phyloP scores from a whole-genome alignment of 1,140 invertebrate genomes.

The Nebria ingens region DNA sequence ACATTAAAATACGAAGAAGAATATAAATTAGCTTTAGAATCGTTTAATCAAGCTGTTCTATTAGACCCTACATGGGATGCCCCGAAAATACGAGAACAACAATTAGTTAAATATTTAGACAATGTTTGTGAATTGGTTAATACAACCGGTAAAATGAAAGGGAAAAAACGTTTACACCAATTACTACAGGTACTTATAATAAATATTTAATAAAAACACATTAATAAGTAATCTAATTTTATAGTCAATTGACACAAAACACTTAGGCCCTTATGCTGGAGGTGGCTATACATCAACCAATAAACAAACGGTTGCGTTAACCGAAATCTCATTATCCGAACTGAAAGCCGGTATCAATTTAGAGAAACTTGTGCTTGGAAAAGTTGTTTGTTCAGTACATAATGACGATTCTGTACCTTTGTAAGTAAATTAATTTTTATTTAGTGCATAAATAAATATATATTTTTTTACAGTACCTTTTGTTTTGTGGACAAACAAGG shows the following conservation, averaged over 20 bases:
- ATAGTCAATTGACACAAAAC: slow-evolving; percentile 43
- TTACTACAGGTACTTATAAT: slow-evolving; percentile 45
- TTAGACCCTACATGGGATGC: slow-evolving; percentile 67
- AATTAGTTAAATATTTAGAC: slow-evolving; percentile 56
- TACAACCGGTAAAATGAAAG: slow-evolving; percentile 65
- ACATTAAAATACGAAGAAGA: slow-evolving; percentile 73
- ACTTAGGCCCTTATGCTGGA: slow-evolving; percentile 50
- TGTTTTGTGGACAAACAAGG: slow-evolving; percentile 65
- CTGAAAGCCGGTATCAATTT: slow-evolving; percentile 48
- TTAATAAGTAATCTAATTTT: slow-evolving; percentile 12
- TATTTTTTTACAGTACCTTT: slow-evolving; percentile 55
- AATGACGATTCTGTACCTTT: slow-evolving; percentile 67
- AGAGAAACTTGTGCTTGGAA: slow-evolving; percentile 61
- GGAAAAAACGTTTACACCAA: slow-evolving; percentile 55
- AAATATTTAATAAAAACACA: slow-evolving; percentile 13
- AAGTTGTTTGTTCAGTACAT: slow-evolving; percentile 70
- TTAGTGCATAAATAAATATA: neutral
- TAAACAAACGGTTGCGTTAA: slow-evolving; percentile 43
- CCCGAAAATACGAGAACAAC: slow-evolving; percentile 48
- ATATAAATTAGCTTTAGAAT: slow-evolving; percentile 57
- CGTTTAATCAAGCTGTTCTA: slow-evolving; percentile 51
- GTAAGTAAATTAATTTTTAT: slow-evolving; percentile 39
- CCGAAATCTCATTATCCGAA: slow-evolving; percentile 37
- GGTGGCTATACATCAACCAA: slow-evolving; percentile 43
- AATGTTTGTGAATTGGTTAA: slow-evolving; percentile 51